phyloP scores from a whole-genome alignment of 2,113 vertebrate genomes.

The Lophochroa leadbeateri region DNA sequence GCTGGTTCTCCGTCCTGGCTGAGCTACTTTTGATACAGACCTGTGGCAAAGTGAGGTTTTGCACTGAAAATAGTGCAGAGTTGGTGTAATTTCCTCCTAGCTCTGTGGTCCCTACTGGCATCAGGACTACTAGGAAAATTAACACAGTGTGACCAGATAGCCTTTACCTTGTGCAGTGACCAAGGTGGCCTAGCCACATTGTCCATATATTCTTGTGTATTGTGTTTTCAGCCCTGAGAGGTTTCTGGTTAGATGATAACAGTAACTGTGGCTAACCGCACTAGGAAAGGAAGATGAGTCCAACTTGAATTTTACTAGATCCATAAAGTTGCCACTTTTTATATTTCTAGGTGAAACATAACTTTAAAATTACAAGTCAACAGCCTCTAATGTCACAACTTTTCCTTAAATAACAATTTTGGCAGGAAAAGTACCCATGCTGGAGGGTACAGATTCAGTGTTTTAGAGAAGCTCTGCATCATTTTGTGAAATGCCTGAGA shows the following conservation, averaged over 20 bases:
- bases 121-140: background rate
- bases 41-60: background rate
- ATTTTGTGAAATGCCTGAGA: background rate
- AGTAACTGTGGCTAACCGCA: background rate
- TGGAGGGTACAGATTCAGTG: background rate
- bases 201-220: background rate
- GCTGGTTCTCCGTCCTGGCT: background rate
- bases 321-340: background rate
- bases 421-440: background rate
- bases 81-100: background rate
- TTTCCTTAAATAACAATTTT: background rate
- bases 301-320: background rate
- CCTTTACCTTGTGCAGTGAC: background rate
- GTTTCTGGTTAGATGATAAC: background rate
- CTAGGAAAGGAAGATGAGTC: background rate
- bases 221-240: background rate
- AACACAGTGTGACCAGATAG: rapidly evolving
- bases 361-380: background rate
- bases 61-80: background rate
- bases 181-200: background rate
- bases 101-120: background rate
- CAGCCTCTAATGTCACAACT: background rate
- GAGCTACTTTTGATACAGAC: background rate
- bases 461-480: background rate
- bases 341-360: background rate